Conservation (phyloP, 2,888 invertebrate species). For the Laspeyria flexula region DNA sequence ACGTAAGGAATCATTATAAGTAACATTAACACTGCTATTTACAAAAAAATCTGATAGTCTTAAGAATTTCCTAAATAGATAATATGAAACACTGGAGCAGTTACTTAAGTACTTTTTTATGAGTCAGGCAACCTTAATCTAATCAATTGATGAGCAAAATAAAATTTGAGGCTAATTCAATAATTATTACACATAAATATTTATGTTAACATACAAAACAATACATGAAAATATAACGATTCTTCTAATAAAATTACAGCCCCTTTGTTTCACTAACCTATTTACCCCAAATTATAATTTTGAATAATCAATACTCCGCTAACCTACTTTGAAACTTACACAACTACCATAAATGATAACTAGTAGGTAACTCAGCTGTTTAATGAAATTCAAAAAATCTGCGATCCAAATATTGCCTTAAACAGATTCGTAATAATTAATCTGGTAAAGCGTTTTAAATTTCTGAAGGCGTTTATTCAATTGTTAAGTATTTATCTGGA, state of each 20-base stretch:
- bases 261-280: conserved; percentile 5
- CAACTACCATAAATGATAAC: no score
- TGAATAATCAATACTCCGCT: conserved; percentile 20
- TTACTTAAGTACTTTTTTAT: no score
- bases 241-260: neutral
- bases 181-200: no score
- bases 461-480: conserved; percentile 21
- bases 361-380: conserved; percentile 3
- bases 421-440: conserved; percentile 27
- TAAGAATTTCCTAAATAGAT: no score
- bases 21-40: no score
- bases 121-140: no score
- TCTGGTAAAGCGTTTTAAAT: conserved; percentile 20
- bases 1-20: no score
- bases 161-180: no score
- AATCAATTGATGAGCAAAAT: no score
- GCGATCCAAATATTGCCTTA: conserved; percentile 33
- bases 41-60: no score
- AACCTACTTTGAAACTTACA: conserved; percentile 16
- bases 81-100: no score
- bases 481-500: conserved; percentile 37
- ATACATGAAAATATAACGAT: neutral
- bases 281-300: conserved; percentile 12
- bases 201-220: neutral
- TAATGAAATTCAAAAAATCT: conserved; percentile 30